Conservation (phyloP, 2,113 vertebrate genomes). For the Notechis scutatus region DNA sequence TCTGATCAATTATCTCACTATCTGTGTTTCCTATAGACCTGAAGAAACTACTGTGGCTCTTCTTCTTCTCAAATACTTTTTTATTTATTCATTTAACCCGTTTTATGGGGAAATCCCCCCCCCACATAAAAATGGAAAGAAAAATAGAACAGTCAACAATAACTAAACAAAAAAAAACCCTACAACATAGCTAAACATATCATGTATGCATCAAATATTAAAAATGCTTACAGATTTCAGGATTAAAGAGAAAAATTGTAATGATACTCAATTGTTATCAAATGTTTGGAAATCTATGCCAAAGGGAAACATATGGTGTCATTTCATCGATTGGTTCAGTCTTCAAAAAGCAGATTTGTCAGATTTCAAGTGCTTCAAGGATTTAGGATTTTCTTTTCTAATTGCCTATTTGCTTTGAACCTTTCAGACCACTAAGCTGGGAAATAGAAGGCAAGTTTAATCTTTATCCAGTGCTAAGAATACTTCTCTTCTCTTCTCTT, state of each 20-base stretch:
- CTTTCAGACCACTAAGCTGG: not conserved
- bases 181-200: not conserved
- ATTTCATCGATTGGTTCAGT: not conserved
- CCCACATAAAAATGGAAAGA: not conserved
- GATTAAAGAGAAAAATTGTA: not conserved
- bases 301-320: not conserved
- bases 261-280: not conserved
- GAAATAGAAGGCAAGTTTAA: not conserved
- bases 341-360: not conserved
- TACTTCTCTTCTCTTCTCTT: not conserved
- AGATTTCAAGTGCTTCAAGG: not conserved
- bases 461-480: not conserved
- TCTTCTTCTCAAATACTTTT: not conserved
- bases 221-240: not conserved
- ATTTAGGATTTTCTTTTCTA: not conserved
- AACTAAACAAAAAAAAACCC: not conserved
- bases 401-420: not conserved
- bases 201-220: not conserved
- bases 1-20: not conserved
- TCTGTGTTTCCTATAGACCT: not conserved
- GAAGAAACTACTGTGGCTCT: not conserved
- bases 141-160: not conserved
- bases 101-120: not conserved
- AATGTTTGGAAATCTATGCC: not conserved
- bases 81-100: not conserved